phyloP scores from a whole-genome alignment of 2,797 vertebrate genomes.

The Simalia tracyae region DNA sequence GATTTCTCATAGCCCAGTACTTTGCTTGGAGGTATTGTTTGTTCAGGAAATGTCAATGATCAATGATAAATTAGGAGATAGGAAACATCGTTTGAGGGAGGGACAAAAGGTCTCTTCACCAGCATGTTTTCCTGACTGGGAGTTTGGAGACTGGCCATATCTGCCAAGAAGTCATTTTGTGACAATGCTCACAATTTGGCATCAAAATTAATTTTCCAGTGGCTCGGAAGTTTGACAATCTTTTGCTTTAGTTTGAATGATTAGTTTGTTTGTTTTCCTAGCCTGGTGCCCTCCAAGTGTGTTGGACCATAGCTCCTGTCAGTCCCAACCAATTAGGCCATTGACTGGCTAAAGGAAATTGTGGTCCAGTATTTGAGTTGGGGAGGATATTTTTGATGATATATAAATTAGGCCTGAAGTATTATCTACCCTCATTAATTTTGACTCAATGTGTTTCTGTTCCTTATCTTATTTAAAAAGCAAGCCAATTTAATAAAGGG shows the following conservation, averaged over 20 bases:
- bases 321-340: background rate
- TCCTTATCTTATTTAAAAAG: background rate
- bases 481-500: conserved; percentile 31
- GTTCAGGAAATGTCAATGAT: background rate
- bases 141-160: background rate
- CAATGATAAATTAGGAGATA: background rate
- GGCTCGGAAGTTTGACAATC: background rate
- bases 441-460: background rate
- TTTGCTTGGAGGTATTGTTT: background rate
- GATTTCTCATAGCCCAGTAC: background rate
- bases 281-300: background rate
- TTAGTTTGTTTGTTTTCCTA: background rate
- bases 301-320: background rate
- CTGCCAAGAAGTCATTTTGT: background rate
- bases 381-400: background rate
- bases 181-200: background rate
- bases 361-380: background rate
- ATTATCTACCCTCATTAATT: background rate
- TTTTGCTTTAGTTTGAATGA: background rate
- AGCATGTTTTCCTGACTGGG: background rate
- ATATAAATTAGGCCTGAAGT: background rate
- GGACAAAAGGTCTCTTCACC: background rate
- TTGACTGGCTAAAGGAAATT: background rate
- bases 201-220: background rate
- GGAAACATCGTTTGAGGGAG: background rate